Percentiles rank a stretch among this genome's conserved stretches.
Evolutionary conservation across 2,888 invertebrate species (phyloP).

Genomic region (Eupeodes luniger): DNA sequence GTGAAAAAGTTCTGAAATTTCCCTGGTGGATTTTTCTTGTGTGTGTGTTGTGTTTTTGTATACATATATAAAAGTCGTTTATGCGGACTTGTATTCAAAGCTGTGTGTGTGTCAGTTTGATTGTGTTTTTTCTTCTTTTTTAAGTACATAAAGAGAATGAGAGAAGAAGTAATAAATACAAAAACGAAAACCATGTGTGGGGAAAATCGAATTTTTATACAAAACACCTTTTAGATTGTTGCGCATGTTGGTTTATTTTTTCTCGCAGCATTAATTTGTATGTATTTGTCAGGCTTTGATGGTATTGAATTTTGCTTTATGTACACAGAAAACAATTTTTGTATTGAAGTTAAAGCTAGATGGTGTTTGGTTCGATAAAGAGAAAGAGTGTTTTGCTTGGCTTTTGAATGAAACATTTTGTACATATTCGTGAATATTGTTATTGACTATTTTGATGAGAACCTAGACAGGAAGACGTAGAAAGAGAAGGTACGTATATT

Average conservation of each 20-base stretch:
- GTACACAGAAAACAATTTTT: background rate
- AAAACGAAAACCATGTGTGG: conserved; percentile 21
- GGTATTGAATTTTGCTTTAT: background rate
- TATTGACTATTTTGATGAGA: background rate
- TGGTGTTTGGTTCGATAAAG: conserved; percentile 1
- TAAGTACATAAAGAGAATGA: conserved; percentile 24
- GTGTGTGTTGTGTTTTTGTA: background rate
- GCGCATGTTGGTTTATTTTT: conserved; percentile 44
- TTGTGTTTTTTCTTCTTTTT: background rate
- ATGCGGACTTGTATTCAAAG: background rate
- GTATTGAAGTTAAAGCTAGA: background rate
- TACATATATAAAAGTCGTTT: too few species aligned
- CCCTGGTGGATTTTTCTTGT: conserved; percentile 6
- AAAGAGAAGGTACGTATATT: conserved; percentile 35
- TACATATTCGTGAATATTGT: too few species aligned
- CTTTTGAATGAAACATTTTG: conserved; percentile 63
- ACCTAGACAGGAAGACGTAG: background rate
- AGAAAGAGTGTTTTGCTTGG: conserved; percentile 9
- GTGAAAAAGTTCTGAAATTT: conserved; percentile 68
- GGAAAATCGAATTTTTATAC: conserved; percentile 30
- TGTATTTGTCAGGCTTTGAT: background rate
- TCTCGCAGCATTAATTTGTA: background rate
- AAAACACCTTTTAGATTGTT: conserved; percentile 37
- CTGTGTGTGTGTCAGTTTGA: background rate
- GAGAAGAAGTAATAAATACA: conserved; percentile 41